These are phyloP conservation scores for Melanaphis sacchari DNA, from an alignment of 1,140 invertebrate species.

Conservation along the genomic window DNA sequence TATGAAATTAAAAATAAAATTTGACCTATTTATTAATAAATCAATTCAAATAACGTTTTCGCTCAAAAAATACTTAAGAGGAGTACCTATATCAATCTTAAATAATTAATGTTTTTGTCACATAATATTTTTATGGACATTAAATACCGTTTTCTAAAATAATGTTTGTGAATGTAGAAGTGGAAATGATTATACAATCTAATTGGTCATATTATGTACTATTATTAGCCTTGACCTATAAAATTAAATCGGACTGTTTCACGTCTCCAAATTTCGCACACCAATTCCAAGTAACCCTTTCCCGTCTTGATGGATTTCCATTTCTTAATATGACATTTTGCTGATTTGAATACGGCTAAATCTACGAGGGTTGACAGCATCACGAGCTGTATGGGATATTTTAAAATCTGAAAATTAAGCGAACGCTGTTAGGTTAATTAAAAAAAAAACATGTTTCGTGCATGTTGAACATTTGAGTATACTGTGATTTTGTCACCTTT, in stretches of 20 bases:
- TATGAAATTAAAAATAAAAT: neutral
- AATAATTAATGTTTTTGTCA: too few species aligned
- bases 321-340: neutral
- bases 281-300: neutral
- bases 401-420: neutral
- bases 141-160: neutral
- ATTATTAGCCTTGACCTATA: neutral
- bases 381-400: constrained; percentile 12
- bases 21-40: neutral
- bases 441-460: too few species aligned
- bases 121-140: neutral
- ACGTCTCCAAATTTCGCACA: constrained; percentile 28
- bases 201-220: neutral
- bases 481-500: too few species aligned
- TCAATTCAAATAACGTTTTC: too few species aligned
- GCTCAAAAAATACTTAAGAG: too few species aligned
- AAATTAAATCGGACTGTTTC: neutral
- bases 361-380: constrained; percentile 6
- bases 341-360: neutral
- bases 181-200: neutral
- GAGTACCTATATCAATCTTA: too few species aligned
- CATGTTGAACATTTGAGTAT: too few species aligned
- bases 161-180: neutral
- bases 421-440: neutral
- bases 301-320: neutral